A percentile compares a stretch with the other conserved stretches of the same genome.
phyloP scores from a whole-genome alignment of 1,140 invertebrate species.

The Pogonognathellus flavescens region DNA sequence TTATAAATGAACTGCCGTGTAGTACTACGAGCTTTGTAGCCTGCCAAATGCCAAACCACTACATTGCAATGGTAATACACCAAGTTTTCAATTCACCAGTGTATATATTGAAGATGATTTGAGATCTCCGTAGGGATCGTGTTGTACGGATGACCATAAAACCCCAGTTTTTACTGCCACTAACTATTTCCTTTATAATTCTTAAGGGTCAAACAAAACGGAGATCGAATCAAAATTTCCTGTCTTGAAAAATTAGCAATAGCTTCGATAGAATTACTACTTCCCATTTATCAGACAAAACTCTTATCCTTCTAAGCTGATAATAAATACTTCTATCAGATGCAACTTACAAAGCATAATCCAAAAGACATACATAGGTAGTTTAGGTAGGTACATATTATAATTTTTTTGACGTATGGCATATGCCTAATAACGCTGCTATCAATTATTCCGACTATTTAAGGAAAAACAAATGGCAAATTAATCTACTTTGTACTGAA shows the following conservation, averaged over 20 bases:
- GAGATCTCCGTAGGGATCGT: slow-evolving; percentile 31
- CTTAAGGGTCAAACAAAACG: slow-evolving; percentile 48
- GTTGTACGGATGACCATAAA: slow-evolving; percentile 42
- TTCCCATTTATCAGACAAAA: too few species aligned
- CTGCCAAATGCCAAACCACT: background rate
- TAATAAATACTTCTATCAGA: too few species aligned
- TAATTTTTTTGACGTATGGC: too few species aligned
- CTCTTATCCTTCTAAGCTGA: too few species aligned
- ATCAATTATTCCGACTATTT: too few species aligned
- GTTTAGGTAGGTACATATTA: too few species aligned
- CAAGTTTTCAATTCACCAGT: slow-evolving; percentile 44
- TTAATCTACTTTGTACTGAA: too few species aligned
- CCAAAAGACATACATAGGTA: too few species aligned
- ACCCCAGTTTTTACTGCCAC: slow-evolving; percentile 32
- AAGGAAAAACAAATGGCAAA: too few species aligned
- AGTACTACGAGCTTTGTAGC: background rate
- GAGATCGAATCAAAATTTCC: slow-evolving; percentile 28
- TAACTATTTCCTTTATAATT: slow-evolving; percentile 30
- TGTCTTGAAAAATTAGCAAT: slow-evolving; percentile 25
- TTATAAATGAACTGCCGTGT: slow-evolving; percentile 13
- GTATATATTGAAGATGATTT: slow-evolving; percentile 46
- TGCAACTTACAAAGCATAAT: too few species aligned
- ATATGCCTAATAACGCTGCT: too few species aligned
- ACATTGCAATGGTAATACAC: background rate
- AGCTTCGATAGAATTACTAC: background rate